phyloP scores from a whole-genome alignment of 2,797 vertebrate genomes.

The Tiaroga cobitis region DNA sequence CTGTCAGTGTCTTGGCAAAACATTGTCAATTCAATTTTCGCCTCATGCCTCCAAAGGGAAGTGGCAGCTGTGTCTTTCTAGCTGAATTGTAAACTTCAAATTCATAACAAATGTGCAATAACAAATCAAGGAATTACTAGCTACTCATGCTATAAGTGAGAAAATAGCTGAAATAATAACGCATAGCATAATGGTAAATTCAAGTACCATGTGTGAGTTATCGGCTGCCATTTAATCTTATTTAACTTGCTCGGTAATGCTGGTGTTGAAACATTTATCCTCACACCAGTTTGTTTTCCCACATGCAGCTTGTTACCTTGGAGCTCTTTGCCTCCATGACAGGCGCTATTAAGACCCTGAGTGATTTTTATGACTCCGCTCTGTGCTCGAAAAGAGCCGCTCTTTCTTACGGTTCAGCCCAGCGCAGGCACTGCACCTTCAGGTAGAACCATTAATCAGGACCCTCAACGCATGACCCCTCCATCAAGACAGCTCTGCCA shows the following conservation, averaged over 20 bases:
- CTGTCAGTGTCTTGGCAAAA: constrained; percentile 30
- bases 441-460: constrained; percentile 42
- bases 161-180: constrained; percentile 33
- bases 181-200: constrained; percentile 19
- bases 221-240: constrained; percentile 27
- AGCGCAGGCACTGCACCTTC: constrained; percentile 32
- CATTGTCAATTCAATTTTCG: constrained; percentile 45
- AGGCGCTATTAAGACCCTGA: constrained; percentile 41
- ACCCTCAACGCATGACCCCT: constrained; percentile 20
- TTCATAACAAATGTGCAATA: constrained; percentile 25
- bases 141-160: neutral
- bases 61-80: constrained; percentile 35
- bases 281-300: constrained; percentile 46
- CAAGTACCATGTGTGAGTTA: neutral
- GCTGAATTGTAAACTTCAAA: neutral
- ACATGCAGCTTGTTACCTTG: constrained; percentile 41
- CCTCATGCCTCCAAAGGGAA: constrained; percentile 5
- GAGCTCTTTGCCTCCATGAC: constrained; percentile 27
- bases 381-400: constrained; percentile 23
- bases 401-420: constrained; percentile 30
- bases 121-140: constrained; percentile 28
- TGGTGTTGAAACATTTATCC: constrained; percentile 36
- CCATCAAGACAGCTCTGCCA: constrained; percentile 30
- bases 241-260: constrained; percentile 44
- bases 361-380: constrained; percentile 42